Conservation (phyloP, 2,113 vertebrate genomes). For the Podilymbus podiceps region DNA sequence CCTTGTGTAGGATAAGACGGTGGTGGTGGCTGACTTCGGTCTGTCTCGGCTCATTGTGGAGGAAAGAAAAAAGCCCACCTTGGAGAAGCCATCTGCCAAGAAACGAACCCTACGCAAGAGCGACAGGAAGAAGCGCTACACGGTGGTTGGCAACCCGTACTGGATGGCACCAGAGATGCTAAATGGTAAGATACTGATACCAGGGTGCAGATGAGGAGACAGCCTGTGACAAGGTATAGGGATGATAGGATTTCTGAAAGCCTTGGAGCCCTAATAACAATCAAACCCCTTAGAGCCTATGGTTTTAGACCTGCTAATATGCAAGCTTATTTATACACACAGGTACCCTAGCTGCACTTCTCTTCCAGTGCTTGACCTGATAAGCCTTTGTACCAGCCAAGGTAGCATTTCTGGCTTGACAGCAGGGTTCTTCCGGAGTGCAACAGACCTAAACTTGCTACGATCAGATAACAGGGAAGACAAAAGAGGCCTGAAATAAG, state of each 20-base stretch:
- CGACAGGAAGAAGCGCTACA: slow-evolving; percentile 94
- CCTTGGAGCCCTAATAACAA: background rate
- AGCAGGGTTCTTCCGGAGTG: background rate
- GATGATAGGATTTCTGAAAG: background rate
- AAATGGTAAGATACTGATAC: slow-evolving; percentile 79
- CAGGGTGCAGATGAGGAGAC: background rate
- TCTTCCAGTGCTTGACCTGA: background rate
- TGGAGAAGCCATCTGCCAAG: slow-evolving; percentile 86
- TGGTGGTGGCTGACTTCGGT: slow-evolving; percentile 95
- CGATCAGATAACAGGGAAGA: background rate
- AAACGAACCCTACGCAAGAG: slow-evolving; percentile 86
- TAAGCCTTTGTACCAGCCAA: background rate
- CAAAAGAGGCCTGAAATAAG: background rate
- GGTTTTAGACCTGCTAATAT: background rate
- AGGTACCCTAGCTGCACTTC: background rate
- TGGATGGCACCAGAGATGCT: slow-evolving; percentile 99
- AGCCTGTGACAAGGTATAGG: background rate
- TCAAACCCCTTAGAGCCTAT: background rate
- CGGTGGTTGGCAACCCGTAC: slow-evolving; percentile 95
- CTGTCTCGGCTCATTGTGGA: slow-evolving; percentile 90
- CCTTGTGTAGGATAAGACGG: slow-evolving; percentile 86
- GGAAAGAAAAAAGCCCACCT: slow-evolving; percentile 84
- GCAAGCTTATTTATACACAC: background rate
- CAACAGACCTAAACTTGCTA: background rate
- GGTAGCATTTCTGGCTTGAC: background rate